Conservation (phyloP, 1,140 invertebrate genomes). For the Atta cephalotes region DNA sequence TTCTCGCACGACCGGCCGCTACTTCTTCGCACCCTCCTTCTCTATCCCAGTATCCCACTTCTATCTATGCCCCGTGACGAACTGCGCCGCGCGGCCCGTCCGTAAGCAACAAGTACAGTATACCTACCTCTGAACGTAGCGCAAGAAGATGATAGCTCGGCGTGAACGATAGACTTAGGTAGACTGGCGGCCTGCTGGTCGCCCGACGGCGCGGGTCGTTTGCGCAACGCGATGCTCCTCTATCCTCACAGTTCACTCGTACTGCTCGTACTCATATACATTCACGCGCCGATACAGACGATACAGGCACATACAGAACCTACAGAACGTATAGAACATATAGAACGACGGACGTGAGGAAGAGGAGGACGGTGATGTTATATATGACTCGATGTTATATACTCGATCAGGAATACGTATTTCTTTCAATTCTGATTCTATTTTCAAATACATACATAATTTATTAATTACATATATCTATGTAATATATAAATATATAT, state of each 20-base stretch:
- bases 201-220: background rate
- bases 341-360: background rate
- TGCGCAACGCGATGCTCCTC: slow-evolving; percentile 20
- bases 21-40: slow-evolving; percentile 41
- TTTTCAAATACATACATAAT: background rate
- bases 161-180: slow-evolving; percentile 25
- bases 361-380: background rate
- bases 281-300: background rate
- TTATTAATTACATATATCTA: no score
- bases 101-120: slow-evolving; percentile 69
- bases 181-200: background rate
- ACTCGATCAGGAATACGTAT: background rate
- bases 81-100: slow-evolving; percentile 54
- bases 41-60: background rate
- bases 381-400: background rate
- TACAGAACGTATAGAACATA: no score
- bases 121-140: slow-evolving; percentile 48
- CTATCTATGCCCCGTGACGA: background rate
- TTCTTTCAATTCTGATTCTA: background rate
- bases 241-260: background rate
- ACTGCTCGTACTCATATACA: no score
- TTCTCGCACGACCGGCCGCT: background rate
- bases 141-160: background rate
- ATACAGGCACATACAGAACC: background rate
- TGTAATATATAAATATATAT: no score